Evolutionary conservation across 2,113 vertebrate genomes (phyloP), one percentile per base, ranked within the genome.

Genomic region (Acanthisitta chloris): DNA sequence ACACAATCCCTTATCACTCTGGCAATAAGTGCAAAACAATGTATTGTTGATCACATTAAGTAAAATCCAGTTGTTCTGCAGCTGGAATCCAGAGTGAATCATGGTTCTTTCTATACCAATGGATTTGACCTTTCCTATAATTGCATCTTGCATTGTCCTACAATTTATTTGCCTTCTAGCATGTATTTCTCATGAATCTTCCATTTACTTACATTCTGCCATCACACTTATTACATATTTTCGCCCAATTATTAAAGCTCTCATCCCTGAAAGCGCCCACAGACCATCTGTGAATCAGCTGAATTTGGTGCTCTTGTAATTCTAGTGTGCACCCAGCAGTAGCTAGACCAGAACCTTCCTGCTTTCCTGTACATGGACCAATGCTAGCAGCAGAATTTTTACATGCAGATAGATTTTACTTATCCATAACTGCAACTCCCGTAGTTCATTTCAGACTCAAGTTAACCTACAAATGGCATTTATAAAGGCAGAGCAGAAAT

Each of bases 391-490:
- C 19, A 72, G 34, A 92, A 57, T 58, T 20, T 72, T 83, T 71
- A 49, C 12, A 18, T 25, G 25, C 36, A 87, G 42, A 38, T 45
- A 34, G 6, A 40, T 51, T 67, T 82, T 79, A 64, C 34, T 34
- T 40, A 29, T 46, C 28, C 16, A 6, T 46, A 55, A 48, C 12
- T 71, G 18, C 33, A 71, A 42, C 3, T 46, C 42, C 29, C 34
- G 24, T 18, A 25, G 25, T 25, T 81, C 12, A 14, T 81, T 89
- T 74, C n/a, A 78, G 36, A 70, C 8, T 62, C 23, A 58, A 33
- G 23, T 66, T 72, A 77, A 45, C 4, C 17, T n/a, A n/a, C 0
- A 0, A 84, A 36, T 17, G n/a, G 4, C 43, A 36, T 48, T 73
- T 81, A 4, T 61, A 89, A 54, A 70, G 18, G 18, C 14, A 52